Evolutionary conservation across 2,888 invertebrate species (phyloP).

Genomic region (Herminia tarsipennalis): DNA sequence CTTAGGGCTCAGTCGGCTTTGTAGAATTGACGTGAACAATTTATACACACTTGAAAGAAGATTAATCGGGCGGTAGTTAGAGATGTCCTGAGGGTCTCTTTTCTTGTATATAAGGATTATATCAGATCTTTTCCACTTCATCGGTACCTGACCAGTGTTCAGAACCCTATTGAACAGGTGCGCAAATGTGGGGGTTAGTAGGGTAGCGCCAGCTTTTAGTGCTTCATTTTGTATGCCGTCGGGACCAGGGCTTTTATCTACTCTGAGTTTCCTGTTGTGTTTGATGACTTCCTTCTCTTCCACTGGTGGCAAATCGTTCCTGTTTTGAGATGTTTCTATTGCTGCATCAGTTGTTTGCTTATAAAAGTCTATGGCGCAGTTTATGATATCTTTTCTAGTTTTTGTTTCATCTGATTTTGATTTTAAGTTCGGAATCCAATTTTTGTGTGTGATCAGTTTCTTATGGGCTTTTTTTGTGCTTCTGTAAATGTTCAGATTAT

Average conservation of each 20-base stretch:
- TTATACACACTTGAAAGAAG: constrained; percentile 6
- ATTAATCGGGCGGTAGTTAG: constrained; percentile 10
- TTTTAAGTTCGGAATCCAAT: constrained; percentile 18
- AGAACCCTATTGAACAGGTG: constrained; percentile 10
- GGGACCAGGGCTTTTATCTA: too few species aligned
- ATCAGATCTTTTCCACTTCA: constrained; percentile 14
- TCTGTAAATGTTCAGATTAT: not conserved
- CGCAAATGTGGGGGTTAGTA: not conserved
- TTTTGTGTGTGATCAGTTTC: constrained; percentile 9
- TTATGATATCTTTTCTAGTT: constrained; percentile 14
- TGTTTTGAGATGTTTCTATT: not conserved
- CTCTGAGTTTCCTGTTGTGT: too few species aligned
- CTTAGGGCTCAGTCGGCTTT: not conserved
- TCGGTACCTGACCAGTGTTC: constrained; percentile 10
- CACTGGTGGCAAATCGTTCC: not conserved
- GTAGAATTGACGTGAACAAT: not conserved
- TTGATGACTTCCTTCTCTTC: too few species aligned
- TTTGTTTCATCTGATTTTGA: constrained; percentile 4
- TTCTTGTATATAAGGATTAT: constrained; percentile 17
- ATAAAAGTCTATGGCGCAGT: not conserved
- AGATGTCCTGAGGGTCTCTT: constrained; percentile 5
- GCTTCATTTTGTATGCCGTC: constrained; percentile 8
- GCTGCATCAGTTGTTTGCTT: not conserved
- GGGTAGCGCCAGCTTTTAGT: constrained; percentile 6
- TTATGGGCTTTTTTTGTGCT: too few species aligned